Conservation (phyloP, 2,888 invertebrate species). For the Drosophila formosana region DNA sequence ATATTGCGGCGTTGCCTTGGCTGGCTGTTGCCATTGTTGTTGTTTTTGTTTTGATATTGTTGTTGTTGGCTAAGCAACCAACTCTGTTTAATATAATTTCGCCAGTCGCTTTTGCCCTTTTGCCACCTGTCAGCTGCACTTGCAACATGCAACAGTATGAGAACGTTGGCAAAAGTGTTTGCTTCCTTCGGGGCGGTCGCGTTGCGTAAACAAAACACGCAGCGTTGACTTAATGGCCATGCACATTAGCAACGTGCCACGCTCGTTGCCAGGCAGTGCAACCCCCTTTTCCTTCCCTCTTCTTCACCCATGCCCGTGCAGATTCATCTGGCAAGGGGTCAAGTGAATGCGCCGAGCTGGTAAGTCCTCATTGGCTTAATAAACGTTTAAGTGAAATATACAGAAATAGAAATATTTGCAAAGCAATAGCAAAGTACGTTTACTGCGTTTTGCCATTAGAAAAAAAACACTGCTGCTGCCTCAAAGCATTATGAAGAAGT, state of each 20-base stretch:
- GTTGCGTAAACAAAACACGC: conserved; percentile 81
- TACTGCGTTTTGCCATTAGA: conserved; percentile 38
- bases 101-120: conserved; percentile 37
- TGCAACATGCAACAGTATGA: conserved; percentile 48
- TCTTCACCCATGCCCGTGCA: neutral
- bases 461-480: conserved; percentile 39
- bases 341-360: conserved; percentile 41
- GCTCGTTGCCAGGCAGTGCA: conserved; percentile 38
- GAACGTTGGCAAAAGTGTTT: conserved; percentile 46
- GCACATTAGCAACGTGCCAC: conserved; percentile 78
- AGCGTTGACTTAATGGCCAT: conserved; percentile 75
- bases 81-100: conserved; percentile 60
- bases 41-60: neutral
- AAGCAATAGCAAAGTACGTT: conserved; percentile 53
- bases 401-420: conserved; percentile 76
- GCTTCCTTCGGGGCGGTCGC: conserved; percentile 43
- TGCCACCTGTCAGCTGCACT: conserved; percentile 74
- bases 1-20: conserved; percentile 60
- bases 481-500: conserved; percentile 43
- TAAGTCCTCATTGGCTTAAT: conserved; percentile 66
- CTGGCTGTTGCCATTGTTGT: conserved; percentile 27
- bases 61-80: conserved; percentile 58
- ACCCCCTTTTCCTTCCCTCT: neutral
- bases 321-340: conserved; percentile 17
- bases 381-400: conserved; percentile 62